These are phyloP conservation scores for Xylota sylvarum DNA, from an alignment of 2,888 invertebrate species.

Conservation along the genomic window DNA sequence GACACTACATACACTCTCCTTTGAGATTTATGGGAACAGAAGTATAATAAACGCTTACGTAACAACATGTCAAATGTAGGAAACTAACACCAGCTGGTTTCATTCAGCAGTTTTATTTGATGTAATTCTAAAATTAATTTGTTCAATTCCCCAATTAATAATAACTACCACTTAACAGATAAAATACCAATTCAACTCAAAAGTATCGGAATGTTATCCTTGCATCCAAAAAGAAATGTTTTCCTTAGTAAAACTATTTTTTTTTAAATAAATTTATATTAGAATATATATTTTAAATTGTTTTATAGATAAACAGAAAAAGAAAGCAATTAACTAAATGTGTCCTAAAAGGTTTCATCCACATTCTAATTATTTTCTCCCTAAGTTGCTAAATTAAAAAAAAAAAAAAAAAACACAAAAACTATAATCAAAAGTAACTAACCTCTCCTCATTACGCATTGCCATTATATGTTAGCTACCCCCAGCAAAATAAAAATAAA, in stretches of 20 bases:
- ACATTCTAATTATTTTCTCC: constrained; percentile 35
- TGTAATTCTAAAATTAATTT: not conserved
- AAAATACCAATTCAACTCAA: constrained; percentile 5
- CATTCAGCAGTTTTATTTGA: too few species aligned
- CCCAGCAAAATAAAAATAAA: constrained; percentile 13
- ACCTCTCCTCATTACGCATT: constrained; percentile 31
- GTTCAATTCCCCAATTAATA: not conserved
- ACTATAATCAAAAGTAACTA: constrained; percentile 53
- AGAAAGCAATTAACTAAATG: not conserved
- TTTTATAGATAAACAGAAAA: constrained; percentile 17
- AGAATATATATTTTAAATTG: constrained; percentile 6
- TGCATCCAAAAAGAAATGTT: not conserved
- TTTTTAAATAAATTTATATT: constrained; percentile 2
- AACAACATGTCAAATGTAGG: too few species aligned
- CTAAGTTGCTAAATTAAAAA: constrained; percentile 15
- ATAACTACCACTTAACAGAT: not conserved
- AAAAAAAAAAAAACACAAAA: constrained; percentile 17
- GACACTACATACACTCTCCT: too few species aligned
- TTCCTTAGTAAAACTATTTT: not conserved
- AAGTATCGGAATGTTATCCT: constrained; percentile 1
- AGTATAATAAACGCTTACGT: too few species aligned
- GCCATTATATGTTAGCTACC: constrained; percentile 36
- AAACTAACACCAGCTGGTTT: too few species aligned
- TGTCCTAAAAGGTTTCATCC: constrained; percentile 42
- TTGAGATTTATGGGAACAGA: too few species aligned